Evolutionary conservation across 2,888 invertebrate species (phyloP).

Genomic region (Drosophila kanekoi): DNA sequence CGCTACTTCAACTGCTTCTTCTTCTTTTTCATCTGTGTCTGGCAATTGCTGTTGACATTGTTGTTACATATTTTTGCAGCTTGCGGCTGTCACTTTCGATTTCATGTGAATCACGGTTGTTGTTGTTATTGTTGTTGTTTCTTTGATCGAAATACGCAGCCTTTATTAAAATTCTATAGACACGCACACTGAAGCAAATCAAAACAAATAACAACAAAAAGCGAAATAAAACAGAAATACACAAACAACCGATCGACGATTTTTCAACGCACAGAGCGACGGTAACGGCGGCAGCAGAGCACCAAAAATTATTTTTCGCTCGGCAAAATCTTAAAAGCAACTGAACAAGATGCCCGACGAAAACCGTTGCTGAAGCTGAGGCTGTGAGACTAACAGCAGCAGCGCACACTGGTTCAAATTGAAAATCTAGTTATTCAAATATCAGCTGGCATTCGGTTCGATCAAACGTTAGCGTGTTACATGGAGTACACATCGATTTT

Average conservation of each 20-base stretch:
- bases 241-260: constrained; percentile 54
- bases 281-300: constrained; percentile 46
- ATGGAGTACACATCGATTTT: neutral
- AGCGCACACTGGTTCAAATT: constrained; percentile 53
- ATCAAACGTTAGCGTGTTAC: neutral
- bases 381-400: constrained; percentile 37
- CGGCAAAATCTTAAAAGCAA: constrained; percentile 82
- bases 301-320: constrained; percentile 74
- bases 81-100: constrained; percentile 68
- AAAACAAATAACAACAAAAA: constrained; percentile 40
- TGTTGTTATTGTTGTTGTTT: constrained; percentile 39
- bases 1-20: constrained; percentile 33
- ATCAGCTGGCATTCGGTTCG: constrained; percentile 17
- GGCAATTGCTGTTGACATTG: constrained; percentile 71
- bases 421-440: neutral
- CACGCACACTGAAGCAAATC: constrained; percentile 31
- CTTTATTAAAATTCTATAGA: constrained; percentile 38
- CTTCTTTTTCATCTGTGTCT: constrained; percentile 29
- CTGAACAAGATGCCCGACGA: constrained; percentile 71
- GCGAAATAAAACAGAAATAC: constrained; percentile 30
- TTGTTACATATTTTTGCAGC: constrained; percentile 61
- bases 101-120: constrained; percentile 54
- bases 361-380: constrained; percentile 70
- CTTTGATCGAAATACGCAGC: constrained; percentile 46
- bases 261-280: constrained; percentile 51